Evolutionary conservation across 2,888 invertebrate species (phyloP).

Genomic region (Ectemnius continuus): DNA sequence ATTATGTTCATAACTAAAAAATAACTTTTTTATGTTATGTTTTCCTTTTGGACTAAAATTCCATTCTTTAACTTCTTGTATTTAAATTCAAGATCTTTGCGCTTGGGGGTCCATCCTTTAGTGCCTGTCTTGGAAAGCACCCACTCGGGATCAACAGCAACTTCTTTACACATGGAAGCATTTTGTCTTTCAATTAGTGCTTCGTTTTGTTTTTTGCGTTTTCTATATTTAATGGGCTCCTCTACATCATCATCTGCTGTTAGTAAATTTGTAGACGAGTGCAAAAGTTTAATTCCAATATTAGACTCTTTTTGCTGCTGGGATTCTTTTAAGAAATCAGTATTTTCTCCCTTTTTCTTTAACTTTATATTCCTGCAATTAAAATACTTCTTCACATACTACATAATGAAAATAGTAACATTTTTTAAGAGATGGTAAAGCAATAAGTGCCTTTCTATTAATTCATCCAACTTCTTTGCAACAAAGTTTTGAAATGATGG

Average conservation of each 20-base stretch:
- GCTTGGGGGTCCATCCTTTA: slow-evolving; percentile 63
- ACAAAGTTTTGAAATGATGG: slow-evolving; percentile 64
- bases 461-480: slow-evolving; percentile 65
- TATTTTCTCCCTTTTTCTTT: background rate
- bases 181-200: slow-evolving; percentile 20
- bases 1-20: too few relatives aligned
- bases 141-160: slow-evolving; percentile 61
- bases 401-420: background rate
- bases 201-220: slow-evolving; percentile 26
- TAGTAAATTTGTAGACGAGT: slow-evolving; percentile 50
- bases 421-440: background rate
- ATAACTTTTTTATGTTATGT: too few relatives aligned
- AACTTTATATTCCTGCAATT: slow-evolving; percentile 65
- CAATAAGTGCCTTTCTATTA: slow-evolving; percentile 63
- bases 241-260: slow-evolving; percentile 32
- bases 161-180: slow-evolving; percentile 59
- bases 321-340: slow-evolving; percentile 14
- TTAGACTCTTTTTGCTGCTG: slow-evolving; percentile 1
- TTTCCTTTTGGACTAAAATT: slow-evolving; percentile 56
- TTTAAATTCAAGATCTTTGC: slow-evolving; percentile 63
- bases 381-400: background rate
- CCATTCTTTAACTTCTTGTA: slow-evolving; percentile 67
- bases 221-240: slow-evolving; percentile 29
- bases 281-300: slow-evolving; percentile 65
- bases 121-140: slow-evolving; percentile 66